Percentiles rank a stretch among this genome's conserved stretches.
phyloP scores from a whole-genome alignment of 37 sponge, comb jelly and placozoan genomes.

The Haliclona indistincta region DNA sequence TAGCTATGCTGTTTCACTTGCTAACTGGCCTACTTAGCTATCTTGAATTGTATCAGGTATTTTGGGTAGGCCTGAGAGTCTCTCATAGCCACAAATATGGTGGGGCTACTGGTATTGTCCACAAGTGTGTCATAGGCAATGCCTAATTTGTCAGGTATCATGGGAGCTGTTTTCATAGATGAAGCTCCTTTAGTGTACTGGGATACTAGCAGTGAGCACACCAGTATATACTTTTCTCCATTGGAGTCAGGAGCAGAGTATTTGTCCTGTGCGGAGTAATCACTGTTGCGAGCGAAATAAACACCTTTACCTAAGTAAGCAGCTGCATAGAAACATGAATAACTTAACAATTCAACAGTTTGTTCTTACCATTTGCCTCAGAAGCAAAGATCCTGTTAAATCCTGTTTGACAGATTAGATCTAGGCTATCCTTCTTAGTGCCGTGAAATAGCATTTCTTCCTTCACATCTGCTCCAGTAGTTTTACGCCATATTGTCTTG shows the following conservation, averaged over 20 bases:
- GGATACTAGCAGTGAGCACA: conserved; percentile 41
- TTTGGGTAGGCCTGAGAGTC: conserved; percentile 78
- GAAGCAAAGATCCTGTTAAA: conserved; percentile 77
- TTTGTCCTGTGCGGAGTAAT: conserved; percentile 44
- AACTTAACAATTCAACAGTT: too few relatives aligned
- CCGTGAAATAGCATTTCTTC: conserved; percentile 63
- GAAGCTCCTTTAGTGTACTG: conserved; percentile 43
- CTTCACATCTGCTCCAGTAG: background rate
- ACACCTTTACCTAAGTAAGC: conserved; percentile 56
- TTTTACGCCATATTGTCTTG: background rate
- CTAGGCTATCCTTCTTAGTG: background rate
- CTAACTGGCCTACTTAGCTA: too few relatives aligned
- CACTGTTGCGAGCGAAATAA: conserved; percentile 56
- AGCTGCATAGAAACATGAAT: conserved; percentile 31
- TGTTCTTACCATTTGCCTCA: conserved; percentile 57
- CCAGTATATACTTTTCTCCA: conserved; percentile 50
- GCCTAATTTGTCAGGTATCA: conserved; percentile 10
- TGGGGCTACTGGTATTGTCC: conserved; percentile 39
- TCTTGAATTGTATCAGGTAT: conserved; percentile 61
- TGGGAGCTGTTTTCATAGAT: conserved; percentile 42
- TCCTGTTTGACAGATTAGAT: conserved; percentile 50
- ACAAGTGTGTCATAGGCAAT: conserved; percentile 66
- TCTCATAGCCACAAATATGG: conserved; percentile 65
- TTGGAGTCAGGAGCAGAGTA: conserved; percentile 34
- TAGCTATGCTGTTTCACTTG: too few relatives aligned